phyloP scores from a whole-genome alignment of 2,113 vertebrate genomes.

The Hypocryptadius cinnamomeus region DNA sequence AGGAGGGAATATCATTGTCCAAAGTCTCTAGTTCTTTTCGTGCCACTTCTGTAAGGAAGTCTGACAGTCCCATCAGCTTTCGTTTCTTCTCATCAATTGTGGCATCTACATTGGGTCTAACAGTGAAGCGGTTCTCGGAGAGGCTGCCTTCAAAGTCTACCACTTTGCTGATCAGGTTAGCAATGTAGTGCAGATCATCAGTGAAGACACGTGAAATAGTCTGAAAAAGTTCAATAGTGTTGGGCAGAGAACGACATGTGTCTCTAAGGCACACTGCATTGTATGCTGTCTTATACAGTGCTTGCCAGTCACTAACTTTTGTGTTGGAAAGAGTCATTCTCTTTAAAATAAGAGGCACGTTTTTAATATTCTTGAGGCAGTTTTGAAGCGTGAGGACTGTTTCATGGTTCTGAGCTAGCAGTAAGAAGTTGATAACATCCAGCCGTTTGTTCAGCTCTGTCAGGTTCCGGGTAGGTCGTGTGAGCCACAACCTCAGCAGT shows the following conservation, averaged over 20 bases:
- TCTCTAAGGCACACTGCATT: constrained; percentile 88
- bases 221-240: constrained; percentile 81
- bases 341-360: constrained; percentile 85
- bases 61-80: constrained; percentile 84
- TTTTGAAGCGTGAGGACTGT: constrained; percentile 79
- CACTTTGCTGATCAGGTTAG: constrained; percentile 86
- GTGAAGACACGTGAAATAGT: constrained; percentile 83
- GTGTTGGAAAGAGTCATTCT: constrained; percentile 88
- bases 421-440: constrained; percentile 90
- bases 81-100: constrained; percentile 91
- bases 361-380: constrained; percentile 87
- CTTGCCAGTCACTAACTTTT: constrained; percentile 90
- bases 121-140: constrained; percentile 82
- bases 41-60: constrained; percentile 92
- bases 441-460: constrained; percentile 81
- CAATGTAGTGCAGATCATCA: constrained; percentile 84
- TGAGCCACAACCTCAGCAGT: constrained; percentile 84
- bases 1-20: constrained; percentile 81
- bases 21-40: constrained; percentile 83
- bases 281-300: constrained; percentile 88
- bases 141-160: constrained; percentile 90
- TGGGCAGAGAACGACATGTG: constrained; percentile 80
- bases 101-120: constrained; percentile 87
- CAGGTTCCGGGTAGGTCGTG: constrained; percentile 81
- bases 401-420: constrained; percentile 82